These are phyloP conservation scores for Halcyon chelicuti DNA, from an alignment of 2,797 vertebrate species.

Conservation along the genomic window DNA sequence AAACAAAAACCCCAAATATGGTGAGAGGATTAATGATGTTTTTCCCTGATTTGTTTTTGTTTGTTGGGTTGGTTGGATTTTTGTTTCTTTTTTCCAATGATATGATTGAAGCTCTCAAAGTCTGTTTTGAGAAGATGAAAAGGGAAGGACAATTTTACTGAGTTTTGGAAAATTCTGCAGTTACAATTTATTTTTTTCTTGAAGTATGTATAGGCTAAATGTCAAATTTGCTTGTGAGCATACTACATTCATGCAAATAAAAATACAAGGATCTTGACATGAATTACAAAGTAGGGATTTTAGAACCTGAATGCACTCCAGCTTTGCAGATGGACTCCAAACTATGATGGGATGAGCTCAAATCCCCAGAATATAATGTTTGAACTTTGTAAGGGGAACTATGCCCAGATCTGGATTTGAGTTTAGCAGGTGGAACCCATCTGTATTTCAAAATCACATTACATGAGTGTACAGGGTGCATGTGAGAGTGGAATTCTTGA, in stretches of 20 bases:
- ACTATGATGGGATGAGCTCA: background rate
- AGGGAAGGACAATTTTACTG: background rate
- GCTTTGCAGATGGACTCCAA: background rate
- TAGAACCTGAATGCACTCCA: background rate
- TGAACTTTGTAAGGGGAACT: background rate
- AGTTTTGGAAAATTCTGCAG: background rate
- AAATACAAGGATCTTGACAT: background rate
- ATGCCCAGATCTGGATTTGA: background rate
- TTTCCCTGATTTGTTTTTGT: background rate
- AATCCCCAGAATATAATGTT: background rate
- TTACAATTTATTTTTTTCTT: background rate
- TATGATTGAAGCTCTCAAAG: background rate
- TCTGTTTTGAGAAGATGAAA: background rate
- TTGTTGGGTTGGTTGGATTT: too few relatives aligned
- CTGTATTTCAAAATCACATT: conserved; percentile 42
- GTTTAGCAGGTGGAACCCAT: conserved; percentile 34
- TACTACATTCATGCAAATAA: background rate
- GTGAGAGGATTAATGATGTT: background rate
- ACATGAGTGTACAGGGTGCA: background rate
- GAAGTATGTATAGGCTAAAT: background rate
- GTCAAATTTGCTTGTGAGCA: background rate
- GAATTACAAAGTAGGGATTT: background rate
- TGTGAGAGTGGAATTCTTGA: background rate
- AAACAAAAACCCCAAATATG: background rate
- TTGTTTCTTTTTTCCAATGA: background rate